phyloP scores from a whole-genome alignment of 53 echinoderm and acorn worm species.

The Antedon mediterranea region DNA sequence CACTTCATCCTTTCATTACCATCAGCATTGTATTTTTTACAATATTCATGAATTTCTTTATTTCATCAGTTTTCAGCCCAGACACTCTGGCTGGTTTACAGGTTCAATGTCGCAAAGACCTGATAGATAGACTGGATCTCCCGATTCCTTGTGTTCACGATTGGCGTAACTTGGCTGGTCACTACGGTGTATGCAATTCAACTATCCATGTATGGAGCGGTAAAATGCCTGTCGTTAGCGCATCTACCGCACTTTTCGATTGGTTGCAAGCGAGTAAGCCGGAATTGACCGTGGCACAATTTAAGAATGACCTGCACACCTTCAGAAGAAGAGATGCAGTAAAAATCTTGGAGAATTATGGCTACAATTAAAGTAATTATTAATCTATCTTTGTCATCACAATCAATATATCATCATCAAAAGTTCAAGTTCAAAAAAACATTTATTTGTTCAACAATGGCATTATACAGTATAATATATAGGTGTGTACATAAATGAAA shows the following conservation, averaged over 20 bases:
- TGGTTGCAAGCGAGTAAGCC: not conserved
- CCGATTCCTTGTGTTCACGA: not conserved
- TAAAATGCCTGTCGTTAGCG: not conserved
- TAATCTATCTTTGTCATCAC: too few relatives aligned
- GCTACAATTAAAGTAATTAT: not conserved
- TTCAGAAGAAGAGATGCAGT: not conserved
- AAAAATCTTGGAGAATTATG: not conserved
- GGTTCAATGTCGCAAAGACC: not conserved
- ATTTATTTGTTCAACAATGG: too few relatives aligned
- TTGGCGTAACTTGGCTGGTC: not conserved
- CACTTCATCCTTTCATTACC: too few relatives aligned
- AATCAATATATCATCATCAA: too few relatives aligned
- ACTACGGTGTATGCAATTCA: not conserved
- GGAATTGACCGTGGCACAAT: not conserved
- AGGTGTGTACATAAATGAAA: too few relatives aligned
- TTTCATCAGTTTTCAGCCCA: too few relatives aligned
- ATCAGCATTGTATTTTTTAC: too few relatives aligned
- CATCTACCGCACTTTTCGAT: not conserved
- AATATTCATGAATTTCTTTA: too few relatives aligned
- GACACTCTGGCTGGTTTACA: too few relatives aligned
- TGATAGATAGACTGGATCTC: not conserved
- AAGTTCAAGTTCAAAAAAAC: too few relatives aligned
- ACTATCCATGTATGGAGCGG: not conserved
- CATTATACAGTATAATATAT: too few relatives aligned
- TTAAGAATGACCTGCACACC: not conserved